Conservation (phyloP, 2,797 vertebrate species). For the Tadarida brasiliensis region DNA sequence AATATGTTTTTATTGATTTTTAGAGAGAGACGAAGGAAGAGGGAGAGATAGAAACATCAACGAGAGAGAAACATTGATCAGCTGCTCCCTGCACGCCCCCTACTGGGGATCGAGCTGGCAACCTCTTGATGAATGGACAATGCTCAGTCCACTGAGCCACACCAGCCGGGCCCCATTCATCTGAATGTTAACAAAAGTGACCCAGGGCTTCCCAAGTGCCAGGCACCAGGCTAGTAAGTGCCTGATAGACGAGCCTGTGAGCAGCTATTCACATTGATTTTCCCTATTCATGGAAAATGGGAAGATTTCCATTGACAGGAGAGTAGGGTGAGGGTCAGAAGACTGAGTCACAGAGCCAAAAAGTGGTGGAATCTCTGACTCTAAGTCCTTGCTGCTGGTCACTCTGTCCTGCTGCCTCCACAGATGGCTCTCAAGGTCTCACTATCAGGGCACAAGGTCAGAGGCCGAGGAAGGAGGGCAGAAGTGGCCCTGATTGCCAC, state of each 20-base stretch:
- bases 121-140: not conserved
- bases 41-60: not conserved
- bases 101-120: not conserved
- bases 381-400: not conserved
- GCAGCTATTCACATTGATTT: not conserved
- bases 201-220: not conserved
- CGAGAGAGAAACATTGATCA: not conserved
- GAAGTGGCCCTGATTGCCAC: not conserved
- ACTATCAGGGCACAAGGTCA: not conserved
- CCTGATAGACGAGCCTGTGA: rapidly evolving
- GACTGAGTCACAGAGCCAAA: not conserved
- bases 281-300: not conserved
- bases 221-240: not conserved
- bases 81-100: not conserved
- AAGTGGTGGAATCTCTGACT: not conserved
- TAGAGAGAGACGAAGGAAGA: too few relatives aligned
- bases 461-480: not conserved
- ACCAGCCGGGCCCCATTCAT: not conserved
- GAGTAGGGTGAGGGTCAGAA: not conserved
- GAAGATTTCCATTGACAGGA: not conserved
- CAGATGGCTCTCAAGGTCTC: not conserved
- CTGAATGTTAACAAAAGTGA: not conserved
- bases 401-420: not conserved
- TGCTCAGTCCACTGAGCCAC: not conserved
- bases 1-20: too few relatives aligned